Percentiles rank a stretch among this genome's conserved stretches.
These are phyloP conservation scores for Polyodon spathula DNA, from an alignment of 2,113 vertebrate species.

Conservation along the genomic window DNA sequence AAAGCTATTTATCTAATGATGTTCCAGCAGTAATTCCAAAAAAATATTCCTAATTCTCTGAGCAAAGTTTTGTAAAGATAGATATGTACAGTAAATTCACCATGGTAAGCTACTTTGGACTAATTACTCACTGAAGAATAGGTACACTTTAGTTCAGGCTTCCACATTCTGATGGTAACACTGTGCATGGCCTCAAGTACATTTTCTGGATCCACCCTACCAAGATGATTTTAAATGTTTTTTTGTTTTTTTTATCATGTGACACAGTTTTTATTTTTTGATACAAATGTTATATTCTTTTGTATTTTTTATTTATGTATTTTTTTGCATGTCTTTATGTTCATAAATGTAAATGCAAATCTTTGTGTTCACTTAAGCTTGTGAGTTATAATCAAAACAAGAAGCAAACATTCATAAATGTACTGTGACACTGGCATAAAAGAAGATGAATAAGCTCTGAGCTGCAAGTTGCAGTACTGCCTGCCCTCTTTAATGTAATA, in stretches of 20 bases:
- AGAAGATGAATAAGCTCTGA: no score
- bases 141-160: slow-evolving; percentile 10
- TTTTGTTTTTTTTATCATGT: slow-evolving; percentile 32
- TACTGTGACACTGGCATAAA: no score
- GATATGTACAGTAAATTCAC: slow-evolving; percentile 8
- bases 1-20: no score
- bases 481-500: no score
- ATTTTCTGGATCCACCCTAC: slow-evolving; percentile 45
- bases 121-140: slow-evolving; percentile 24
- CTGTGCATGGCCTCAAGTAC: slow-evolving; percentile 48
- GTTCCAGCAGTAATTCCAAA: no score
- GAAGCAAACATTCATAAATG: no score
- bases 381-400: no score
- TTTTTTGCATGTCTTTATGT: background rate
- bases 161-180: slow-evolving; percentile 59
- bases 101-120: slow-evolving; percentile 18
- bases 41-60: background rate
- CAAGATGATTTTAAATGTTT: slow-evolving; percentile 53
- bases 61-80: background rate
- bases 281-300: slow-evolving; percentile 61
- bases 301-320: slow-evolving; percentile 25
- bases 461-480: no score
- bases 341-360: background rate
- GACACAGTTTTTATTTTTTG: slow-evolving; percentile 58
- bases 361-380: slow-evolving; percentile 18